Percentiles rank a stretch among this genome's conserved stretches.
Conservation (phyloP, 2,113 vertebrate species). For the Beaufortia kweichowensis region DNA sequence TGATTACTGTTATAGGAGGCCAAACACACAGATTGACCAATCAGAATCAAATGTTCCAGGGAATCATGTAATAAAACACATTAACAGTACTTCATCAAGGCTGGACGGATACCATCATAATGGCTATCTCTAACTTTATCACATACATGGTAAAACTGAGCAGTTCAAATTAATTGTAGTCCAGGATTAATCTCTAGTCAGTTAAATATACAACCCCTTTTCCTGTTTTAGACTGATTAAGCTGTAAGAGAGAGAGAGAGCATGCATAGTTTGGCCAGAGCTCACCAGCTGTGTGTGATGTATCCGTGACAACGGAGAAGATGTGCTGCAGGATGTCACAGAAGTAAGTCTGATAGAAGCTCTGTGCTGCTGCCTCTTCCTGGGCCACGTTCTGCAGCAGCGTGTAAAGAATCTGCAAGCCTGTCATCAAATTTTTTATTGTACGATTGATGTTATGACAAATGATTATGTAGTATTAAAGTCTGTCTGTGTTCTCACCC, state of each 20-base stretch:
- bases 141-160: too few relatives aligned
- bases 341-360: conserved; percentile 98
- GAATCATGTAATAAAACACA: too few relatives aligned
- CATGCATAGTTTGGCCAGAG: not conserved
- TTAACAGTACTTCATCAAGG: too few relatives aligned
- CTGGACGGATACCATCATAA: too few relatives aligned
- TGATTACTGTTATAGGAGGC: too few relatives aligned
- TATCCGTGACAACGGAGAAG: conserved; percentile 98
- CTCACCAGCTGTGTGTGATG: conserved; percentile 96
- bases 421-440: conserved; percentile 63
- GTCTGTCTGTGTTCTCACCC: conserved; percentile 71
- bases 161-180: not conserved
- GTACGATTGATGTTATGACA: not conserved
- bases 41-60: too few relatives aligned
- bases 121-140: too few relatives aligned
- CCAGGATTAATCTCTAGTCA: not conserved
- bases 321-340: conserved; percentile 98
- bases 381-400: conserved; percentile 97
- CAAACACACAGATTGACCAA: too few relatives aligned
- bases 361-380: conserved; percentile 96
- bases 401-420: conserved; percentile 96
- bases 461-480: not conserved
- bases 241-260: not conserved
- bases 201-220: not conserved
- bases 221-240: not conserved